Evolutionary conservation across 2,797 vertebrate species (phyloP).

Genomic region (Amniataba percoides): DNA sequence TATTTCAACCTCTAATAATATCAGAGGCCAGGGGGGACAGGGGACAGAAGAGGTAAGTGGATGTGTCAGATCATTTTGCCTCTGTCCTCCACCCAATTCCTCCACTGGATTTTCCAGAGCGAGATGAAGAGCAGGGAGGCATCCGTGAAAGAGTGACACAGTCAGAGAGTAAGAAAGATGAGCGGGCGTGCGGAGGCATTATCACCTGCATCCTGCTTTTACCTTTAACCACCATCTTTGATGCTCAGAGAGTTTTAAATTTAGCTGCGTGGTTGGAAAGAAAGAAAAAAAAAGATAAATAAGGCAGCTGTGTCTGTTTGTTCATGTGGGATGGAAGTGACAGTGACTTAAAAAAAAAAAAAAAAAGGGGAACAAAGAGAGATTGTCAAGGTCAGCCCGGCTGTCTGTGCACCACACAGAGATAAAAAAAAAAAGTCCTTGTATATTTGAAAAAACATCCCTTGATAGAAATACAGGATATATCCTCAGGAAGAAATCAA

Average conservation of each 20-base stretch:
- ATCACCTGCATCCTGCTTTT: constrained; percentile 26
- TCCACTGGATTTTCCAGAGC: constrained; percentile 43
- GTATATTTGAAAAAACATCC: constrained; percentile 32
- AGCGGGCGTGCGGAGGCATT: constrained; percentile 7
- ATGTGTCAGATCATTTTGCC: constrained; percentile 78
- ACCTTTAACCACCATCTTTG: constrained; percentile 33
- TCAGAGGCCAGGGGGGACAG: constrained; percentile 49
- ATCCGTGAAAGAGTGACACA: constrained; percentile 19
- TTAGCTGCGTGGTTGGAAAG: constrained; percentile 14
- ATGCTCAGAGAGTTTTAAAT: constrained; percentile 48
- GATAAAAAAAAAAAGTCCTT: constrained; percentile 29
- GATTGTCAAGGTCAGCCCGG: constrained; percentile 48
- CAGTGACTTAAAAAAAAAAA: not conserved
- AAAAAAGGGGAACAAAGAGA: constrained; percentile 10
- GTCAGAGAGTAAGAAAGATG: constrained; percentile 20
- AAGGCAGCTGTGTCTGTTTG: constrained; percentile 17
- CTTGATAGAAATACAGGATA: constrained; percentile 37
- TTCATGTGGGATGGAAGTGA: constrained; percentile 31
- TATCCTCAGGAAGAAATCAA: constrained; percentile 40
- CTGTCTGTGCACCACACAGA: constrained; percentile 14
- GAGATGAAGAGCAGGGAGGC: constrained; percentile 28
- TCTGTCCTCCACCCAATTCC: constrained; percentile 63
- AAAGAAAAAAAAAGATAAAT: constrained; percentile 32
- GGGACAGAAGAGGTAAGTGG: constrained; percentile 74
- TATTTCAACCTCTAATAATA: constrained; percentile 70